phyloP scores from a whole-genome alignment of 2,797 vertebrate species.

The Myoxocephalus aenaeus region DNA sequence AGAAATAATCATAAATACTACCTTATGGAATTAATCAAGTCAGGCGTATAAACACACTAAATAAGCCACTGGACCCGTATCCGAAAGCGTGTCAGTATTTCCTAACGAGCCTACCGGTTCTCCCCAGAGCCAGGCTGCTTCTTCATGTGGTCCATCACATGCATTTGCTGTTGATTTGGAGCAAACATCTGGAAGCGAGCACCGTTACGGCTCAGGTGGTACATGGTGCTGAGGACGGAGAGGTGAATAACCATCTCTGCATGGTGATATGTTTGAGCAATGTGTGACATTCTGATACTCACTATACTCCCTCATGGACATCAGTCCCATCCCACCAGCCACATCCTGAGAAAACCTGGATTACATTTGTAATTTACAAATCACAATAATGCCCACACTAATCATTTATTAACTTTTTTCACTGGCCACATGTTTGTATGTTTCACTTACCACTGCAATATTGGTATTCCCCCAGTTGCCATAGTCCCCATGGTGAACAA shows the following conservation, averaged over 20 bases:
- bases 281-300: constrained; percentile 62
- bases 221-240: constrained; percentile 81
- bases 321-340: constrained; percentile 86
- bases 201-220: constrained; percentile 84
- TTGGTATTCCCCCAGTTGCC: constrained; percentile 85
- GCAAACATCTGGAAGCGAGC: constrained; percentile 84
- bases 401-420: background rate
- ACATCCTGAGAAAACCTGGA: constrained; percentile 85
- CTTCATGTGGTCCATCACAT: constrained; percentile 81
- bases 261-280: background rate
- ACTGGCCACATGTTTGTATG: background rate
- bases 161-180: constrained; percentile 85
- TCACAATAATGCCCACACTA: background rate
- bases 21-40: constrained; percentile 44
- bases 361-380: constrained; percentile 20
- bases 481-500: constrained; percentile 80
- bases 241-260: constrained; percentile 26
- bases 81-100: background rate
- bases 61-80: background rate
- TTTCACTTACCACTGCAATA: constrained; percentile 79
- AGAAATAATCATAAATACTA: constrained; percentile 58
- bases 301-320: constrained; percentile 83
- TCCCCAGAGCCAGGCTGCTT: constrained; percentile 80
- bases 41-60: background rate
- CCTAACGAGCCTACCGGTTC: constrained; percentile 72